Evolutionary conservation across 1,140 invertebrate genomes (phyloP).

Genomic region (Eupristina koningsbergeri): DNA sequence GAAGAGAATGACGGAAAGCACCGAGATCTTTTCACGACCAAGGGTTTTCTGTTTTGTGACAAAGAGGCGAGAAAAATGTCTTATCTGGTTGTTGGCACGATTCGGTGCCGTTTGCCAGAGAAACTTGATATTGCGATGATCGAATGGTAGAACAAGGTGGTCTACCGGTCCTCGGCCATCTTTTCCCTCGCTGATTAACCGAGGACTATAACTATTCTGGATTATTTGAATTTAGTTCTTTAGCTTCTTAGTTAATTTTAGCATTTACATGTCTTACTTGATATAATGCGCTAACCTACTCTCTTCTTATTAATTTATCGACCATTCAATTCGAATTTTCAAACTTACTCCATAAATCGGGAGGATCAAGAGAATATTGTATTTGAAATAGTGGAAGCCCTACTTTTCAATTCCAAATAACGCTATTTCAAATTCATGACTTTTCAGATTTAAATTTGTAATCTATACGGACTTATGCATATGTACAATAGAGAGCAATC

Average conservation of each 20-base stretch:
- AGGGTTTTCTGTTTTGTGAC: no score
- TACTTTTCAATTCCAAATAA: no score
- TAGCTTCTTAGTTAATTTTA: constrained; percentile 44
- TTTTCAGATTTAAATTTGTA: no score
- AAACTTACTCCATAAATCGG: neutral
- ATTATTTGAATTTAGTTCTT: constrained; percentile 34
- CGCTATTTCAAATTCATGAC: no score
- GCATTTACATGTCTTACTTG: constrained; percentile 35
- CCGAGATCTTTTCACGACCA: no score
- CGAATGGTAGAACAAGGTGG: neutral
- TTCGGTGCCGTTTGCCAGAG: neutral
- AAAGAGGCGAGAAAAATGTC: neutral
- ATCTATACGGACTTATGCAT: no score
- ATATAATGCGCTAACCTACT: neutral
- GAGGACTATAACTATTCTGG: constrained; percentile 15
- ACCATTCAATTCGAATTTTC: neutral
- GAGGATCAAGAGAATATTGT: neutral
- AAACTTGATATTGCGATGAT: constrained; percentile 41
- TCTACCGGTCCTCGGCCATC: constrained; percentile 3
- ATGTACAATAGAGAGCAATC: no score
- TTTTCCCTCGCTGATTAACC: constrained; percentile 24
- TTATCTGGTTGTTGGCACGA: neutral
- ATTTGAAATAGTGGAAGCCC: no score
- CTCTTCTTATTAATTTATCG: constrained; percentile 28
- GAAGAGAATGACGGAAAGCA: no score